Evolutionary conservation across 2,797 vertebrate species (phyloP), one percentile per base, ranked within the genome.

Genomic region (Microhierax caerulescens): DNA sequence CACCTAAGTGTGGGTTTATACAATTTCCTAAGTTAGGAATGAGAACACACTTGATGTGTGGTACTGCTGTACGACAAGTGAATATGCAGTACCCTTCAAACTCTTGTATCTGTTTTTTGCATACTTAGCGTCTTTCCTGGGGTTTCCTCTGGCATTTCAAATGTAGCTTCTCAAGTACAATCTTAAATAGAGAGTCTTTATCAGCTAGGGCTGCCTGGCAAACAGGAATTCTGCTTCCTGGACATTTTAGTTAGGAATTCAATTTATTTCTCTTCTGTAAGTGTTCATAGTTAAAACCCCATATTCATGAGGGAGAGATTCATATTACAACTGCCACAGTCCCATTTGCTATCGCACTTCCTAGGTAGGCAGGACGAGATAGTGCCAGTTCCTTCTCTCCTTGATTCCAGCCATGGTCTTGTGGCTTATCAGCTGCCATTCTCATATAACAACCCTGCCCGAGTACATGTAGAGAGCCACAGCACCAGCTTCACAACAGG

Each of bases 301-400:
- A 1, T 39, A 32, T 39, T 68, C 1, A n/a, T 6, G 11, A 59
- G 30, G 19, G 24, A 67, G 23, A 74, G 14, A 34, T 11, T 27
- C 4, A 16, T 73, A n/a, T 39, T 60, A 34, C 47, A 91, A 39
- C 11, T 37, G 7, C 17, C 28, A 28, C 30, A 53, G n/a, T 47
- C 24, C 15, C 13, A 16, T 86, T 81, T 68, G 5, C 30, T 27
- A 0, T 48, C 48, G 8, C 7, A 10, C 22, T 43, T 50, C 27
- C 20, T 54, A 36, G 13, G 14, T n/a, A 37, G 1, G 1, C 16
- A 23, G 61, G 51, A 68, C 21, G 14, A 0, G 0, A 32, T 16
- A 75, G 11, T 48, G 36, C 6, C 17, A 2, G 2, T 37, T 81
- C 41, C 13, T 78, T 64, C 25, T 51, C 8, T 56, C 24, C 22